Conservation (phyloP, 2,797 vertebrate species). For the Acomys russatus region DNA sequence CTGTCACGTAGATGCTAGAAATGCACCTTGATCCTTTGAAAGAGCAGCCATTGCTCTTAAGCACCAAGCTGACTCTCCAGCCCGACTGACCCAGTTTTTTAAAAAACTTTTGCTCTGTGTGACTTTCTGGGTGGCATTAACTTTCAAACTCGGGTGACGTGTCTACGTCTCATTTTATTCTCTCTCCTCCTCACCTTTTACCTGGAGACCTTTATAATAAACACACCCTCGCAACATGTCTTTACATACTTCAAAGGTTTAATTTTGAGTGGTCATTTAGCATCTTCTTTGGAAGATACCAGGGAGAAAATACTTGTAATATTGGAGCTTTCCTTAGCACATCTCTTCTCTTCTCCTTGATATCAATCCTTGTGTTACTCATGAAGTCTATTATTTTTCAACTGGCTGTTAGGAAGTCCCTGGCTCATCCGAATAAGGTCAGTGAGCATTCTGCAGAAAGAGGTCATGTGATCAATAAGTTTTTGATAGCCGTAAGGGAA, state of each 20-base stretch:
- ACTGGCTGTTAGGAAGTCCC: neutral
- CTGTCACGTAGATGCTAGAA: neutral
- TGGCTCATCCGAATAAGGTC: neutral
- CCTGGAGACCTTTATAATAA: neutral
- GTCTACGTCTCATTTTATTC: neutral
- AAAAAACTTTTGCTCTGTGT: neutral
- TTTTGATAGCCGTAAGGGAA: neutral
- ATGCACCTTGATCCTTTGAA: neutral
- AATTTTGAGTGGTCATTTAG: neutral
- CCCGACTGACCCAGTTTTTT: neutral
- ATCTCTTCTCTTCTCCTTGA: conserved; percentile 18
- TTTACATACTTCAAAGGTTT: conserved; percentile 10
- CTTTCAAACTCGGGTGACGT: neutral
- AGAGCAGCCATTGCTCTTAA: neutral
- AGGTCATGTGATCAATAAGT: neutral
- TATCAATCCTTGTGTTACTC: neutral
- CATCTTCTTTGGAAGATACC: neutral
- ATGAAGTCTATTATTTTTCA: neutral
- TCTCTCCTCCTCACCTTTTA: neutral
- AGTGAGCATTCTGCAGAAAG: neutral
- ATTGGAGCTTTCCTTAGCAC: neutral
- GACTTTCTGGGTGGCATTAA: neutral
- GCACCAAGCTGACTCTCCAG: neutral
- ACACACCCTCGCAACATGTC: neutral
- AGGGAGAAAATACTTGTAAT: neutral